phyloP scores from a whole-genome alignment of 2,888 invertebrate genomes.

The Drosophila neonasuta region DNA sequence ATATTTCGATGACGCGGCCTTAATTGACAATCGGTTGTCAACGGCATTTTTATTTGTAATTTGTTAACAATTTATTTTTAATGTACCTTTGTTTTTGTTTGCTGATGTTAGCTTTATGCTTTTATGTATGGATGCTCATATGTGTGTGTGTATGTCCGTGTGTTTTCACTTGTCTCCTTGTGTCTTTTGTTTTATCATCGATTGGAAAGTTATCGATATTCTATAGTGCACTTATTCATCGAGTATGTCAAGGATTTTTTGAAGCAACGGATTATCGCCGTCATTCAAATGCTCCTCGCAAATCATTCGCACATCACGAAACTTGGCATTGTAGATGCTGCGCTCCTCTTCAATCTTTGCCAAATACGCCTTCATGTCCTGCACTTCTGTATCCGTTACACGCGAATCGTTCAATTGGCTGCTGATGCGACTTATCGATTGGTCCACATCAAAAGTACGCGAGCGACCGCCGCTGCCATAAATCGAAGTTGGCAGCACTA shows the following conservation, averaged over 20 bases:
- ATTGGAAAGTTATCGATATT: neutral
- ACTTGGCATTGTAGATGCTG: slow-evolving; percentile 19
- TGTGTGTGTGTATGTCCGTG: neutral
- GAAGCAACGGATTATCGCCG: neutral
- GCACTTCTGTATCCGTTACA: neutral
- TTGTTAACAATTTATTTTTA: neutral
- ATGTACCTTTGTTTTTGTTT: neutral
- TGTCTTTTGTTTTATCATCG: neutral
- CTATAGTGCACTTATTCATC: neutral
- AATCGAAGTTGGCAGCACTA: neutral
- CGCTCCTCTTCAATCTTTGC: slow-evolving; percentile 20
- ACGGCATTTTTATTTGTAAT: neutral
- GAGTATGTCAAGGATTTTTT: slow-evolving; percentile 30
- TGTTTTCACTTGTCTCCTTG: neutral
- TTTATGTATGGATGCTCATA: too few relatives aligned
- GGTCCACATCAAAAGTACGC: neutral
- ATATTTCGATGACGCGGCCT: neutral
- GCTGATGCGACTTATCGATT: neutral
- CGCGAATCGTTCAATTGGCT: neutral
- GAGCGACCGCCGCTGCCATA: neutral
- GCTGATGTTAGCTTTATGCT: neutral
- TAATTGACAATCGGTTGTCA: neutral
- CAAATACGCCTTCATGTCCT: neutral
- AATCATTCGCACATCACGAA: slow-evolving; percentile 20
- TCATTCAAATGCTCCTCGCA: slow-evolving; percentile 10